Evolutionary conservation across 2,888 invertebrate species (phyloP), one percentile per base, ranked within the genome.

Genomic region (Melanchra persicariae): DNA sequence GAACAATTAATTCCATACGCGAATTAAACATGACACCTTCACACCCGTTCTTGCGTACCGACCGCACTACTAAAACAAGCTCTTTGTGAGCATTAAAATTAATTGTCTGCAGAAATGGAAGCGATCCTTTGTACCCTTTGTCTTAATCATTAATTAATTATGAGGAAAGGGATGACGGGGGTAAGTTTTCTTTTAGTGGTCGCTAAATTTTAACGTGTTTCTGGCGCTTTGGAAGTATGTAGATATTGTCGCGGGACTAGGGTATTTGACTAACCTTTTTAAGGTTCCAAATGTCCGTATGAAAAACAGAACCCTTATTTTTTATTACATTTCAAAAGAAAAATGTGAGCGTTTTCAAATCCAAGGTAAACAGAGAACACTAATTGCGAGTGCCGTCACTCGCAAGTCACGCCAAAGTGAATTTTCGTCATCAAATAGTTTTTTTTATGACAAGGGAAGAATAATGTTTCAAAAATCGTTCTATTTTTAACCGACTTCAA

Each of bases 11-110:
- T 70, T n/a, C 10, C 12, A 59, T 34, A 34, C 40, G 24, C 40
- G 47, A 59, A 54, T 51, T 47, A 73, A 67, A 67, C 73, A 63
- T 49, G 66, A 34, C 54, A 30, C 30, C 58, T 49, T 45, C 22
- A 2, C 49, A 49, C n/a, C 59, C 55, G 47, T 68, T 57, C 52
- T 60, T 69, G 52, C 52, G 43, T 45, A 15, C 22, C 7, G 22
- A 47, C 45, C 51, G 24, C 51, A 59, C 26, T n/a, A 54, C 52
- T 51, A 34, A 73, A 26, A 77, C 34, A 58, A 77, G 51, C 67
- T 67, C 74, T 74, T 77, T 79, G 77, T 74, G 12, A 10, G 40
- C 74, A 69, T 64, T 61, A 68, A 57, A 79, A 77, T 77, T 79
- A 77, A 77, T 77, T 69, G 74, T 69, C 26, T 15, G 55, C 51